phyloP scores from a whole-genome alignment of 2,888 invertebrate genomes.

The Sinotaia quadrata region DNA sequence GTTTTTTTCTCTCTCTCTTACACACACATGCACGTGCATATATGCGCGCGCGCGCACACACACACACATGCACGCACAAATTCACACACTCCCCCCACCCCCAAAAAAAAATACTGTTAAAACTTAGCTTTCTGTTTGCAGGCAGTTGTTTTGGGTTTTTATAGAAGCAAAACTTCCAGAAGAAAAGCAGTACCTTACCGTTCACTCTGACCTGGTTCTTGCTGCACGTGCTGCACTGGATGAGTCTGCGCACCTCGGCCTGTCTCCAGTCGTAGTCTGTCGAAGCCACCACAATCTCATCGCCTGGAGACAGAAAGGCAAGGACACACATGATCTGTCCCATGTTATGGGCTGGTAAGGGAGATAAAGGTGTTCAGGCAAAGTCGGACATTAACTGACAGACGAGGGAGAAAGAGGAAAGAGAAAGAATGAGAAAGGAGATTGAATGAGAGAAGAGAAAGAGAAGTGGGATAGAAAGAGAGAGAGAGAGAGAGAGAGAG shows the following conservation, averaged over 20 bases:
- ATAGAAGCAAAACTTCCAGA: not conserved
- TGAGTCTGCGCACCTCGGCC: conserved; percentile 45
- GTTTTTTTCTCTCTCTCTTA: not conserved
- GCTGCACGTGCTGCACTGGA: conserved; percentile 42
- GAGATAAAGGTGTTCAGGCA: too few species aligned
- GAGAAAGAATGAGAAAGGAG: too few species aligned
- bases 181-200: conserved; percentile 33
- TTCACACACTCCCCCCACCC: not conserved
- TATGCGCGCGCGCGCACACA: conserved; percentile 8
- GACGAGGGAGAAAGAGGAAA: too few species aligned
- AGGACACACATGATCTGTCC: too few species aligned
- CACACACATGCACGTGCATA: not conserved
- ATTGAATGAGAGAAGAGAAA: too few species aligned
- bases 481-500: too few species aligned
- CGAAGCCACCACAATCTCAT: conserved; percentile 49
- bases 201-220: conserved; percentile 45
- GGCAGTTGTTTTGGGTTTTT: too few species aligned
- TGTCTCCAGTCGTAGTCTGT: conserved; percentile 56
- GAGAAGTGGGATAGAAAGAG: too few species aligned
- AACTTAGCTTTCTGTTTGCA: too few species aligned
- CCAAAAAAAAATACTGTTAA: not conserved
- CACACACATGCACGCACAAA: conserved; percentile 9
- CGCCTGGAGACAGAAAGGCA: too few species aligned
- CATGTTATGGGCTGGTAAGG: too few species aligned
- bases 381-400: too few species aligned